Evolutionary conservation across 2,888 invertebrate genomes (phyloP).

Genomic region (Agrypnus murinus): DNA sequence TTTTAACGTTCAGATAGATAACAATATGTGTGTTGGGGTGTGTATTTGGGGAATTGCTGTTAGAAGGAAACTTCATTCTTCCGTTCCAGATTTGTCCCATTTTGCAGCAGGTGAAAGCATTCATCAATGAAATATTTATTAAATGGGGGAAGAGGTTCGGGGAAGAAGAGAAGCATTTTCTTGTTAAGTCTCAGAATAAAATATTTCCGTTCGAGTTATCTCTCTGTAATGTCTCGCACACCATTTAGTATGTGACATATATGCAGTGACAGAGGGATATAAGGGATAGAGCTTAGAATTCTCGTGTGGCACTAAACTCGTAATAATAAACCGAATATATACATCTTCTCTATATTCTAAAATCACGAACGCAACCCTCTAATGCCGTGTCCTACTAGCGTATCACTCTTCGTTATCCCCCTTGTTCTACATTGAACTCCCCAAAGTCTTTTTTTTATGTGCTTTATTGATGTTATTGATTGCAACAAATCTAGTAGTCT

Average conservation of each 20-base stretch:
- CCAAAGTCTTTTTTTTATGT: slow-evolving; percentile 5
- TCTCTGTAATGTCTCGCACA: background rate
- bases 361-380: slow-evolving; percentile 19
- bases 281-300: slow-evolving; percentile 1
- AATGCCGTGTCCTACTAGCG: slow-evolving; percentile 5
- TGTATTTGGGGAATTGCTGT: too few species aligned
- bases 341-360: slow-evolving; percentile 16
- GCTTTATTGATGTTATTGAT: slow-evolving; percentile 11
- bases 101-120: background rate
- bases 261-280: slow-evolving; percentile 8
- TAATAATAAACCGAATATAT: slow-evolving; percentile 27
- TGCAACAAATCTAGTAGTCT: slow-evolving; percentile 6
- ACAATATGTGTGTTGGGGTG: too few species aligned
- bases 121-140: slow-evolving; percentile 7
- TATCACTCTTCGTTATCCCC: slow-evolving; percentile 28
- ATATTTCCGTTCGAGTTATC: slow-evolving; percentile 21
- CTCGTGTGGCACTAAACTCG: slow-evolving; percentile 16
- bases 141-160: background rate
- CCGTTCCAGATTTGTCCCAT: background rate
- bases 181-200: slow-evolving; percentile 5
- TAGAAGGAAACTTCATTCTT: background rate
- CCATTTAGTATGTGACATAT: slow-evolving; percentile 17
- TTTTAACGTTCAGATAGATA: background rate
- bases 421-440: background rate
- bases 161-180: background rate